phyloP scores from a whole-genome alignment of 37 sponge, comb jelly and placozoan genomes.

The Dysidea cf. avara region DNA sequence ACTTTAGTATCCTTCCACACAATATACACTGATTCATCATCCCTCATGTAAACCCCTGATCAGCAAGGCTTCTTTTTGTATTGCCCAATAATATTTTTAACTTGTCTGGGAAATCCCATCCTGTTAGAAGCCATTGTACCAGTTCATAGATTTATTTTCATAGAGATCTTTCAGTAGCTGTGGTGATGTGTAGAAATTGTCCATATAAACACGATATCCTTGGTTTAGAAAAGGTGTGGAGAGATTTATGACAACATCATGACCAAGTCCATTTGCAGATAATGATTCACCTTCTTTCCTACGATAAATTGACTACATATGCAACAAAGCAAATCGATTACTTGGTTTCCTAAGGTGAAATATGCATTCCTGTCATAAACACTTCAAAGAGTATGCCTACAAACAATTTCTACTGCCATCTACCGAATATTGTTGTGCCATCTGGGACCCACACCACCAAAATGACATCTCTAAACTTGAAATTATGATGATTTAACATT shows the following conservation, averaged over 20 bases:
- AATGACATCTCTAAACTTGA: no score
- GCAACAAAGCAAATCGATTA: no score
- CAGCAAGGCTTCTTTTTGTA: not conserved
- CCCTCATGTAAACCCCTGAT: no score
- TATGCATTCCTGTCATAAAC: no score
- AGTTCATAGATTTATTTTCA: constrained; percentile 17
- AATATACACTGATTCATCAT: constrained; percentile 17
- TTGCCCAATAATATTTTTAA: constrained; percentile 6
- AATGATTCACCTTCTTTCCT: no score
- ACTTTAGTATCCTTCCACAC: constrained; percentile 28
- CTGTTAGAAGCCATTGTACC: constrained; percentile 13
- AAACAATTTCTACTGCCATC: no score
- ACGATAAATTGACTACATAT: no score
- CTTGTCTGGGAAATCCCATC: constrained; percentile 19
- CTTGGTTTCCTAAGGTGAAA: no score
- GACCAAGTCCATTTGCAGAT: constrained; percentile 10
- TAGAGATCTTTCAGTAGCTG: not conserved
- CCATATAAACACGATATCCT: constrained; percentile 40
- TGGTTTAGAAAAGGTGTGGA: constrained; percentile 7
- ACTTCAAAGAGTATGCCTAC: no score
- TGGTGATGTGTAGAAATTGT: constrained; percentile 48
- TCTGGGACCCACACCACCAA: no score
- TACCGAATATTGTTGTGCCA: no score
- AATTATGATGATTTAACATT: no score
- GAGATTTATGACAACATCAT: constrained; percentile 45